These are phyloP conservation scores for Diploscapter pachys DNA, from an alignment of 1,140 invertebrate genomes.

Conservation along the genomic window DNA sequence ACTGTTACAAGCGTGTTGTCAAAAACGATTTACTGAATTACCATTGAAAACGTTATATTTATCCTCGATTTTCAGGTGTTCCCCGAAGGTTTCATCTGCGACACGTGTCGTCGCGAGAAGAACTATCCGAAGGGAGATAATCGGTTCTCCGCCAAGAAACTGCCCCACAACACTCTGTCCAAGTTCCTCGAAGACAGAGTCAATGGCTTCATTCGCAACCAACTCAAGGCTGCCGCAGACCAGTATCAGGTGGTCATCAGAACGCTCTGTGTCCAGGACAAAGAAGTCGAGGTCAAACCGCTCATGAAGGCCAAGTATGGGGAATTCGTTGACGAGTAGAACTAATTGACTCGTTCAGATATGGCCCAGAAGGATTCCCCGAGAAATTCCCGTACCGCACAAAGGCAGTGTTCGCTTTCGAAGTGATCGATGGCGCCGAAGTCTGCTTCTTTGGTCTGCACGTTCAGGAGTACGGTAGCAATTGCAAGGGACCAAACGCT, in stretches of 20 bases:
- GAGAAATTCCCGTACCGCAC: conserved; percentile 93
- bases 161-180: conserved; percentile 54
- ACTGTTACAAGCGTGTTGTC: too few species aligned
- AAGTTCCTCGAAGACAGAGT: conserved; percentile 88
- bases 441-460: conserved; percentile 99
- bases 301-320: conserved; percentile 78
- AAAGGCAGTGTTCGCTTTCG: conserved; percentile 98
- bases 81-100: conserved; percentile 76
- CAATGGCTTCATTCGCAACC: conserved; percentile 95
- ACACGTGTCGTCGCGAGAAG: conserved; percentile 90
- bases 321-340: neutral
- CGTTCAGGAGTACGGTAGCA: conserved; percentile 98
- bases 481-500: conserved; percentile 88
- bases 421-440: conserved; percentile 95
- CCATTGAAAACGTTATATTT: too few species aligned
- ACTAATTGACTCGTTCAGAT: conserved; percentile 65
- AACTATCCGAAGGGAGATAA: conserved; percentile 89
- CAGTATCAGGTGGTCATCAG: conserved; percentile 83
- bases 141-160: conserved; percentile 84
- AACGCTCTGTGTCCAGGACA: conserved; percentile 93
- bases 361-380: conserved; percentile 75
- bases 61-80: conserved; percentile 41
- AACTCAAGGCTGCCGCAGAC: conserved; percentile 80
- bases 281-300: conserved; percentile 94
- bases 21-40: too few species aligned